phyloP scores from a whole-genome alignment of 2,113 vertebrate species.

The Amblyornis subalaris region DNA sequence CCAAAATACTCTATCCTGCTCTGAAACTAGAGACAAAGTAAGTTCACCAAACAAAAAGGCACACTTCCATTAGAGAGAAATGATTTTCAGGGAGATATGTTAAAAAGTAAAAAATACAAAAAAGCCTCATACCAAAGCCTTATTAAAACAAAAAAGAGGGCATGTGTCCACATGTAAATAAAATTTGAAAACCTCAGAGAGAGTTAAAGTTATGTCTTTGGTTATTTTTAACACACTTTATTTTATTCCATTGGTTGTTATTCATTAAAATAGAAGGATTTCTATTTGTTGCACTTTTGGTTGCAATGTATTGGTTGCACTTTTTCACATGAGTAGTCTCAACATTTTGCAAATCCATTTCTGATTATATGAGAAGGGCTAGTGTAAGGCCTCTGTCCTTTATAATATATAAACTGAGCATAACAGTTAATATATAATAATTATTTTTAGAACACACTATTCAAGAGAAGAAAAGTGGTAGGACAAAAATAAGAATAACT shows the following conservation, averaged over 20 bases:
- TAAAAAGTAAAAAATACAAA: not conserved
- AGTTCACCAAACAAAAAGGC: not conserved
- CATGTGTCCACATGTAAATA: rapidly evolving
- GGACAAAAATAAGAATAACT: not conserved
- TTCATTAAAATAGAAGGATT: not conserved
- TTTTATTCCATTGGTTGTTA: not conserved
- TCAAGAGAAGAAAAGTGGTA: conserved; percentile 37
- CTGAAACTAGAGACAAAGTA: not conserved
- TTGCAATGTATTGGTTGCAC: not conserved
- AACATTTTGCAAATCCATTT: conserved; percentile 17
- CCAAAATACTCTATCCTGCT: not conserved
- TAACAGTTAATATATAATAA: conserved; percentile 14
- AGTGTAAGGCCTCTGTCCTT: conserved; percentile 31
- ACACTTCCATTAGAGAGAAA: not conserved
- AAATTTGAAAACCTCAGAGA: not conserved
- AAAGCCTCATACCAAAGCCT: not conserved
- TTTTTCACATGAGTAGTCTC: not conserved
- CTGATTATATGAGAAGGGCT: conserved; percentile 26
- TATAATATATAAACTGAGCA: not conserved
- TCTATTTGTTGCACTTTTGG: not conserved
- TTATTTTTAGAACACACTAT: conserved; percentile 43
- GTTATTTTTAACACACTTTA: not conserved
- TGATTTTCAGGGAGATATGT: not conserved
- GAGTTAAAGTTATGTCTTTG: not conserved
- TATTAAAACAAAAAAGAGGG: not conserved